Conservation (phyloP, 2,888 invertebrate species). For the Artemia sinica region DNA sequence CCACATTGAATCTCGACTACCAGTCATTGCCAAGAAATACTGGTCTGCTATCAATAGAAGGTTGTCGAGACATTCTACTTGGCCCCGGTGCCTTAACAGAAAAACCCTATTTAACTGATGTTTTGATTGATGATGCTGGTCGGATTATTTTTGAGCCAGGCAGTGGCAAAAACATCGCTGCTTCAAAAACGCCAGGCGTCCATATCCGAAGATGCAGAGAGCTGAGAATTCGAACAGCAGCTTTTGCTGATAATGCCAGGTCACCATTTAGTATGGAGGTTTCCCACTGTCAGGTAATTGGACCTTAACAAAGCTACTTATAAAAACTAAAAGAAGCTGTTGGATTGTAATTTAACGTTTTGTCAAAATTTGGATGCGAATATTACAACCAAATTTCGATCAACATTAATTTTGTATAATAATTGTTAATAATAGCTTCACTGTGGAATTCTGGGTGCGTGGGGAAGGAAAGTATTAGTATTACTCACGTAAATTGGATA, state of each 20-base stretch:
- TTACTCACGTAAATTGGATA: too few species aligned
- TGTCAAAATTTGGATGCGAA: too few species aligned
- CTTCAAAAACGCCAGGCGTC: constrained; percentile 4
- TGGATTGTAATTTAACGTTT: too few species aligned
- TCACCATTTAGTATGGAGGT: constrained; percentile 1
- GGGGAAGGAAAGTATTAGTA: too few species aligned
- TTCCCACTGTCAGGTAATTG: background rate
- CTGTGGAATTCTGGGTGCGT: too few species aligned
- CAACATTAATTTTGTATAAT: too few species aligned
- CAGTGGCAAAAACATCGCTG: constrained; percentile 7
- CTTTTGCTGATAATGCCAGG: constrained; percentile 5
- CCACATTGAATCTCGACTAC: background rate
- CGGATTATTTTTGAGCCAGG: constrained; percentile 16
- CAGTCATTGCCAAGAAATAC: background rate
- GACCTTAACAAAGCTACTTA: background rate
- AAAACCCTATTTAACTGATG: constrained; percentile 6
- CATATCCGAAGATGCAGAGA: constrained; percentile 11
- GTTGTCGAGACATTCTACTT: constrained; percentile 18
- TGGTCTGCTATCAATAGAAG: constrained; percentile 13
- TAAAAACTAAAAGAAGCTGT: too few species aligned
- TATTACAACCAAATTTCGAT: too few species aligned
- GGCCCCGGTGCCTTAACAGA: constrained; percentile 15
- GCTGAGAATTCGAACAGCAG: background rate
- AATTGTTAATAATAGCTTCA: too few species aligned
- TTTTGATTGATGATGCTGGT: constrained; percentile 18